Percentiles rank a stretch among this genome's conserved stretches.
Conservation (phyloP, 2,797 vertebrate genomes). For the Thaleichthys pacificus region DNA sequence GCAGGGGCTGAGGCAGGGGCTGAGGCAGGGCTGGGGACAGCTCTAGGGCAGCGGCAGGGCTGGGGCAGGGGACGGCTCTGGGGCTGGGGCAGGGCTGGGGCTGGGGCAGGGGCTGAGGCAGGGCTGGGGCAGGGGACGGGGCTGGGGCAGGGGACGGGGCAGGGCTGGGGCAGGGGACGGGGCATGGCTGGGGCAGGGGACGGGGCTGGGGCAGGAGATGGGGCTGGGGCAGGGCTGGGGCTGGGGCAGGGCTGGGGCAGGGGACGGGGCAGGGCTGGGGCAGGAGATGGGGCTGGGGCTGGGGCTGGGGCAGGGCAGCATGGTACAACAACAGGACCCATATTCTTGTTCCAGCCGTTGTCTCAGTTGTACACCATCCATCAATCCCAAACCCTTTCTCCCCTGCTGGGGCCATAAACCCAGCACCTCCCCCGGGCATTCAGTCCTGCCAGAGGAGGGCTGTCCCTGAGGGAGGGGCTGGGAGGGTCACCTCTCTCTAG, state of each 20-base stretch:
- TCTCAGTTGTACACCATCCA: slow-evolving; percentile 66
- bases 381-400: slow-evolving; percentile 60
- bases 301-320: slow-evolving; percentile 19
- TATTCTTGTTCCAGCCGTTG: slow-evolving; percentile 51
- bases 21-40: not conserved
- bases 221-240: slow-evolving; percentile 13
- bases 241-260: no score
- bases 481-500: slow-evolving; percentile 26
- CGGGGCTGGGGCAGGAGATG: not conserved
- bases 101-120: no score
- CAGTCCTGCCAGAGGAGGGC: slow-evolving; percentile 51
- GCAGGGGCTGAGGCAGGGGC: no score
- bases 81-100: no score
- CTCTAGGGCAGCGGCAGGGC: no score
- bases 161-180: no score
- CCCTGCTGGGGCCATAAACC: slow-evolving; percentile 63
- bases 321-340: slow-evolving; percentile 51
- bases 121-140: no score
- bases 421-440: slow-evolving; percentile 61
- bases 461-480: slow-evolving; percentile 50
- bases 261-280: not conserved
- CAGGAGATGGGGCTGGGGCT: not conserved
- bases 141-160: slow-evolving; percentile 11
- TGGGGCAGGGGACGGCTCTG: not conserved
- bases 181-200: not conserved